phyloP scores from a whole-genome alignment of 2,797 vertebrate genomes.

The Dermochelys coriacea region DNA sequence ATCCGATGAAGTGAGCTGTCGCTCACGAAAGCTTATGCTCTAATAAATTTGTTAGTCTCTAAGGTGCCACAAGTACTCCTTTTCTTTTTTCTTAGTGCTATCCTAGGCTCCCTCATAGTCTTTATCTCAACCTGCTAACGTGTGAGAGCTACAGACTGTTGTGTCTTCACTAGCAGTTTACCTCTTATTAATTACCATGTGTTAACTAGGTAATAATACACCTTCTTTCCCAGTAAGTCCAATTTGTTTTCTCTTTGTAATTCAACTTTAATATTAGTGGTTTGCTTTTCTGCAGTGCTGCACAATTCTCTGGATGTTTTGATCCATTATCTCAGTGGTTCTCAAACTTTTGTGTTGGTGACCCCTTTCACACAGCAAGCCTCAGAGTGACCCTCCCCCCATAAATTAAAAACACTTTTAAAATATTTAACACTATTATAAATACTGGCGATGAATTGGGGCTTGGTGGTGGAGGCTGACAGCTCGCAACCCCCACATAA shows the following conservation, averaged over 20 bases:
- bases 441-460: too few relatives aligned
- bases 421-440: too few relatives aligned
- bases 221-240: neutral
- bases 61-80: too few relatives aligned
- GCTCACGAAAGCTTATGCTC: too few relatives aligned
- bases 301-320: neutral
- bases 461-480: too few relatives aligned
- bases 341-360: neutral
- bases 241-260: neutral
- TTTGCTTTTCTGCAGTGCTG: neutral
- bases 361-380: too few relatives aligned
- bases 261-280: neutral
- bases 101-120: neutral
- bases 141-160: neutral
- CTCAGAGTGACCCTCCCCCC: too few relatives aligned
- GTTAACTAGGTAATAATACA: conserved; percentile 2
- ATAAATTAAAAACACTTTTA: too few relatives aligned
- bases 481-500: too few relatives aligned
- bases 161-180: neutral
- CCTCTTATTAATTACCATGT: neutral
- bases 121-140: neutral
- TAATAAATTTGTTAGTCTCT: too few relatives aligned
- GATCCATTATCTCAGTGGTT: neutral
- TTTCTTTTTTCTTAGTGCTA: too few relatives aligned
- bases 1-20: too few relatives aligned